Evolutionary conservation across 2,797 vertebrate species (phyloP), one percentile per base, ranked within the genome.

Genomic region (Rhincodon typus): DNA sequence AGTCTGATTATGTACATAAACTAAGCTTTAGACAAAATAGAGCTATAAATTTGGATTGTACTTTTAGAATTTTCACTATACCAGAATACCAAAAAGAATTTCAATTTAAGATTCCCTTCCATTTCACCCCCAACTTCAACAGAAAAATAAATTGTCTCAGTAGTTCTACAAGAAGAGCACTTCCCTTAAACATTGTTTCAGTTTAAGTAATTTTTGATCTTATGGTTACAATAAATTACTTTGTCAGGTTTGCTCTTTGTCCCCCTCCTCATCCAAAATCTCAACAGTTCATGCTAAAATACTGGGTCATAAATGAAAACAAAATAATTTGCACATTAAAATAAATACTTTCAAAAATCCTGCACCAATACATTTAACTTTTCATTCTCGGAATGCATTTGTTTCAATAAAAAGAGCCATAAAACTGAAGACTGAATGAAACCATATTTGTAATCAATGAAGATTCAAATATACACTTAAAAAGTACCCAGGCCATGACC

Each of bases 381-480:
- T 93, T 67, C 90, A 93, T 93, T 93, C 90, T 93, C 25, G 90
- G 90, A 93, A 93, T 95, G 69, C 42, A 77, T 95, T 95, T 95
- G 25, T 95, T 94, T 53, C 70, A 34, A 77, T 72, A 50, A 50
- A 34, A 74, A 21, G 50, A 95, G 70, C 25, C 69, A 50, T 77
- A 95, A 57, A 74, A 50, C 30, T 74, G 46, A 74, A 95, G 46
- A 72, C 15, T 34, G 30, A 72, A 17, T 53, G 46, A 94, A 94
- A 50, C 69, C 67, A 50, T 94, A 77, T 77, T 53, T 50, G 94
- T 50, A 95, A 95, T 74, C 42, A 95, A 12, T 53, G 42, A 77
- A 95, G 94, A 38, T 57, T 53, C 70, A 77, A 74, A 15, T 70
- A n/a, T 30, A 53, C 70, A 70, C 53, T 50, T 95, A 53, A 34